Conservation (phyloP, 2,797 vertebrate species). For the Sitta carolinensis region DNA sequence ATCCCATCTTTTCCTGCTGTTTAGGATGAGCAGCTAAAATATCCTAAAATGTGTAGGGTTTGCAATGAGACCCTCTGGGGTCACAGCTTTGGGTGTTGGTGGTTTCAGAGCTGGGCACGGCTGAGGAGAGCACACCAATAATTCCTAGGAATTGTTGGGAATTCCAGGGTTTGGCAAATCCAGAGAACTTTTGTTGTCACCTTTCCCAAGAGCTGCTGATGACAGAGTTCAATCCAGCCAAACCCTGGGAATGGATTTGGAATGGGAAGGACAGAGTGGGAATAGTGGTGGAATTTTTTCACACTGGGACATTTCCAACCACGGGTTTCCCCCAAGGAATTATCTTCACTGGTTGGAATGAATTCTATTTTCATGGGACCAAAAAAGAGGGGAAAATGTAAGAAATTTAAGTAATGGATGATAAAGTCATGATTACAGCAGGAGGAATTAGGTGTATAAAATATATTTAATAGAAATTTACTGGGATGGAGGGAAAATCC, state of each 20-base stretch:
- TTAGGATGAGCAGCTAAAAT: background rate
- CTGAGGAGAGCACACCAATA: background rate
- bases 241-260: background rate
- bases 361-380: background rate
- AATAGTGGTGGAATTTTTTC: background rate
- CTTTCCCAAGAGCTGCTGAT: background rate
- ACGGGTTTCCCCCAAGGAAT: background rate
- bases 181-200: background rate
- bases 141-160: background rate
- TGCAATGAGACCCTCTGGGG: background rate
- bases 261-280: background rate
- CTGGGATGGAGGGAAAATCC: background rate
- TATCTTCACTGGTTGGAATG: background rate
- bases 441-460: background rate
- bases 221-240: background rate
- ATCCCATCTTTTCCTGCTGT: background rate
- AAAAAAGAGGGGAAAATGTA: background rate
- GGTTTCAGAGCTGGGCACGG: background rate
- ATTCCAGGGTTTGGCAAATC: background rate
- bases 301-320: background rate
- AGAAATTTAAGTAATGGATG: background rate
- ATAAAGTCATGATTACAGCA: background rate
- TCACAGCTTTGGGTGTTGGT: background rate
- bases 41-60: background rate
- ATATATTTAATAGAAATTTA: background rate